Evolutionary conservation across 2,888 invertebrate genomes (phyloP), one percentile per base, ranked within the genome.

Genomic region (Pemphredon lugubris): DNA sequence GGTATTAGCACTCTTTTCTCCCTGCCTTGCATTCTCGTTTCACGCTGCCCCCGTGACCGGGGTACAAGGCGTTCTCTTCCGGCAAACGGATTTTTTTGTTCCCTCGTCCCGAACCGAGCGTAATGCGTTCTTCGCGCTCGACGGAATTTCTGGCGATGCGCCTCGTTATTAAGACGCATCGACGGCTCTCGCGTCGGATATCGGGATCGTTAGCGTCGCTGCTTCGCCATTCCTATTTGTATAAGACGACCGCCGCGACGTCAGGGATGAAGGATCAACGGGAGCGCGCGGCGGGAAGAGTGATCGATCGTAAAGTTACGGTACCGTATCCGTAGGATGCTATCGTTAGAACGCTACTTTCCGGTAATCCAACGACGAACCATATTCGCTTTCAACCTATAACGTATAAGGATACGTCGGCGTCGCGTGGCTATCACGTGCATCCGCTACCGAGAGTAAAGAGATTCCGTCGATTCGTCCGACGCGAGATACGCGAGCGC

Each of bases 1-100:
- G 81, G 83, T 83, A 87, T 86, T 86, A 87, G 79, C 83, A 82
- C 83, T 86, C 73, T 76, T 76, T 72, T 73, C 7, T 66, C 45
- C 54, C 48, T 30, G 58, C 58, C 72, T 59, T 45, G 55, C 76
- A 66, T 73, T 73, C 73, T 48, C 63, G 51, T 61, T 72, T 51
- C 66, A 23, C 48, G 59, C 40, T 50, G 26, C 58, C 40, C 47
- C 48, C 16, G 37, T 54, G 11, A 18, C 20, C 54, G 50, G 21
- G 16, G 37, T 48, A 2, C 21, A 20, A 20, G 59, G 47, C 59
- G n/a, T n/a, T n/a, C 37, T 58, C 53, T 40, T 32, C 5, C 45
- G 20, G n/a, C 30, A 44, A 14, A n/a, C n/a, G 13, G 13, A 42
- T 47, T 76, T 77, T n/a, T 73, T 70, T 65, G 59, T 16, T 40